Conservation (phyloP, 2,888 invertebrate species). For the Octonoba sinensis region DNA sequence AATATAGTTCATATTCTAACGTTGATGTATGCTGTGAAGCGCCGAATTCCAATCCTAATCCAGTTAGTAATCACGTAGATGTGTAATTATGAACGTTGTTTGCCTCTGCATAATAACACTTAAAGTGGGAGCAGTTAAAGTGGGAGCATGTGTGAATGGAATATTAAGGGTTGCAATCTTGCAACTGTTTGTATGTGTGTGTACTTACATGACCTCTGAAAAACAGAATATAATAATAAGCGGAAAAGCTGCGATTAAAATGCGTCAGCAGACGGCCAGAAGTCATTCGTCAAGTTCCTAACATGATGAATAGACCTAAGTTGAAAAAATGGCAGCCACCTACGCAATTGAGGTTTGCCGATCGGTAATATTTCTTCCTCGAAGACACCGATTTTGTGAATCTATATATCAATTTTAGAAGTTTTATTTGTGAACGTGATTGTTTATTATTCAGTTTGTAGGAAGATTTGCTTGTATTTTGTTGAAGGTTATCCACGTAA, state of each 20-base stretch:
- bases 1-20: no score
- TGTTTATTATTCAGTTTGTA: neutral
- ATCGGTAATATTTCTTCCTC: slow-evolving; percentile 34
- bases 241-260: slow-evolving; percentile 42
- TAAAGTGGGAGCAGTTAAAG: no score
- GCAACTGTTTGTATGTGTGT: no score
- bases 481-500: neutral
- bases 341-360: slow-evolving; percentile 41
- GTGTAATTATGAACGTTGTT: no score
- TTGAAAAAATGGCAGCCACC: slow-evolving; percentile 41
- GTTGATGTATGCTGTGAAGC: no score
- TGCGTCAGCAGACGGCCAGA: slow-evolving; percentile 33
- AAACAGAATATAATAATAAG: slow-evolving; percentile 13
- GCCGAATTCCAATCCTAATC: no score
- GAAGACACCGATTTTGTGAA: slow-evolving; percentile 40
- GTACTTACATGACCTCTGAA: no score
- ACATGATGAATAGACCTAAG: slow-evolving; percentile 45
- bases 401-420: slow-evolving; percentile 5
- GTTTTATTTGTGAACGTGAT: neutral
- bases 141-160: no score
- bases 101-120: no score
- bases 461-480: neutral
- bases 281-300: slow-evolving; percentile 50
- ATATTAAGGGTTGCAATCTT: no score
- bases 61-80: no score